Conservation (phyloP, 2,797 vertebrate species). For the Pipistrellus kuhlii region DNA sequence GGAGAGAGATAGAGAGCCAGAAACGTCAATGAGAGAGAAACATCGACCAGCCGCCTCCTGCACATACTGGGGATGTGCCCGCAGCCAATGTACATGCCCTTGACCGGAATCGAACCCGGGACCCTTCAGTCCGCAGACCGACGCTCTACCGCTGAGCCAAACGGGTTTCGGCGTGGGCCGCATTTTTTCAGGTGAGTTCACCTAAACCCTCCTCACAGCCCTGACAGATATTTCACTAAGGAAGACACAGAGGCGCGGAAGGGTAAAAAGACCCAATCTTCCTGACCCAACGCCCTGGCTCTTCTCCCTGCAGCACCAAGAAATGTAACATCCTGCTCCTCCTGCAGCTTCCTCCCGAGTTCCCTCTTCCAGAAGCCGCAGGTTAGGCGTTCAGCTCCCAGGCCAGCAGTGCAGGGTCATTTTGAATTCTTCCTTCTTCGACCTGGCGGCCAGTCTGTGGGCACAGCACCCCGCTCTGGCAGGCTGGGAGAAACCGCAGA, state of each 20-base stretch:
- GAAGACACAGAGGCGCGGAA: neutral
- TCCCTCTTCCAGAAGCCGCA: neutral
- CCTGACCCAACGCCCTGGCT: neutral
- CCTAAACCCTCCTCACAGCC: neutral
- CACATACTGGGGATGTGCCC: no score
- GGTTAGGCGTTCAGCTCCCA: neutral
- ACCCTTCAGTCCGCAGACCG: no score
- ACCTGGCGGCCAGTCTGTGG: neutral
- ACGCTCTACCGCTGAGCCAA: no score
- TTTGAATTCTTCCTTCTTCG: neutral
- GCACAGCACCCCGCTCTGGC: neutral
- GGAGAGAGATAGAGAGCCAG: no score
- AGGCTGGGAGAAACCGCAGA: neutral
- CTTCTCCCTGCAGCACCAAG: neutral
- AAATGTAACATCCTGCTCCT: neutral
- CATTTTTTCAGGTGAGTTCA: neutral
- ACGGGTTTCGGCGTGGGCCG: no score
- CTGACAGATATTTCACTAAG: neutral
- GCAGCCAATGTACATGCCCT: no score
- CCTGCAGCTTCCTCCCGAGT: neutral
- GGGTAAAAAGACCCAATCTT: neutral
- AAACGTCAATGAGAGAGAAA: no score
- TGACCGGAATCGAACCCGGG: no score
- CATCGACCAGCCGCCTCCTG: no score
- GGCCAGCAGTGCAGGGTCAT: neutral